Base-by-base conservation (phyloP, 2,888 invertebrate genomes). In the Brachyptera putata region DNA sequence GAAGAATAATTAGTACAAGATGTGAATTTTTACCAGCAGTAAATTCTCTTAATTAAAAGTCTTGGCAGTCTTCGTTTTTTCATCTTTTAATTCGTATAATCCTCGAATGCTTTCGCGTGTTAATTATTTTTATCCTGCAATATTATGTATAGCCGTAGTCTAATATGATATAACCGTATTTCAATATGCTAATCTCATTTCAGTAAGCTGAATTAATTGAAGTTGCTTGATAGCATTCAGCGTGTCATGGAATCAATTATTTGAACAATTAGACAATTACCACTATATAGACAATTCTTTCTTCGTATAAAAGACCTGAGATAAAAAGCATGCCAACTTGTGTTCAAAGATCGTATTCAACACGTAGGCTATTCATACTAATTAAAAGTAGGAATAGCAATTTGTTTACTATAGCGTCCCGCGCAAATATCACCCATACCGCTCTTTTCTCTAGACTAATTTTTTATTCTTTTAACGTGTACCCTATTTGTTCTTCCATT, bases 21-120 rank as follows among this genome's bases (percentile, higher is more conserved):
- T 24, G 46, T 46, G 46, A 9, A 34, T 21, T 53, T 57, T 59
- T 60, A 62, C 50, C 62, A 62, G 62, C 59, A 56, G 59, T 62
- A 62, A 62, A 59, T 62, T 60, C 49, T 60, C 46, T 62, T 62
- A 62, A 62, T 62, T 62, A 62, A 62, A 61, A 62, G 43, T 59
- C 30, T 48, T 22, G 46, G 48, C 43, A 56, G n/a, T n/a, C n/a
- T n/a, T n/a, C 56, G 39, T 61, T 61, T 57, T 60, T 60, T n/a
- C 7, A 30, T 11, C 11, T 30, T 30, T 30, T 30, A 7, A 30
- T 5, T 18, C 18, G n/a, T n/a, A 16, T 18, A 21, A 21, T 43
- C 21, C 21, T 4, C 21, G 43, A 43, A 43, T 43, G 21, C 16
- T n/a, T 43, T 18, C 11, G 43, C 3, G 30, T 43, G 43, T 43